phyloP scores from a whole-genome alignment of 2,797 vertebrate genomes.

The Linurgus olivaceus region DNA sequence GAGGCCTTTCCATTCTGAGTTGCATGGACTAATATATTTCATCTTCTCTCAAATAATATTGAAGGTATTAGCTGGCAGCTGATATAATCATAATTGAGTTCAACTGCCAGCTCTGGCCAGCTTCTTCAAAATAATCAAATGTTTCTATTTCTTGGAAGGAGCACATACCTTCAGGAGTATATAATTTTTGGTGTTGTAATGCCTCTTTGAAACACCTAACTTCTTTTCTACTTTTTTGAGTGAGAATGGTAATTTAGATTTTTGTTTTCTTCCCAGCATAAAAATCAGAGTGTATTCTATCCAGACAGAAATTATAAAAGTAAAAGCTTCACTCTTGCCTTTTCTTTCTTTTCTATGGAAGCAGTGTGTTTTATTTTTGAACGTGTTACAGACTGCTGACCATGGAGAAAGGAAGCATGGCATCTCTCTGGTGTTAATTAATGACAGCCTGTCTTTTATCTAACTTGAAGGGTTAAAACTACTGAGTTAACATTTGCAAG shows the following conservation, averaged over 20 bases:
- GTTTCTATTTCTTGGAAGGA: neutral
- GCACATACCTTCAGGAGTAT: neutral
- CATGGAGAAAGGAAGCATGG: neutral
- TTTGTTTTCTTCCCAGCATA: neutral
- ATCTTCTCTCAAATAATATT: neutral
- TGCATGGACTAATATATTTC: neutral
- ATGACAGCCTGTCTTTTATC: neutral
- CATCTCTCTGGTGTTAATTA: neutral
- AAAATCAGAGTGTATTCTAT: neutral
- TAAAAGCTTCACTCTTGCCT: neutral
- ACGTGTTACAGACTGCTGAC: neutral
- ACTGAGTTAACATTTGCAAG: neutral
- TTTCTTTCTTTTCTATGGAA: neutral
- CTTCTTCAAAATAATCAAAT: neutral
- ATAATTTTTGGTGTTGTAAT: neutral
- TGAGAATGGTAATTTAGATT: neutral
- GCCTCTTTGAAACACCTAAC: neutral
- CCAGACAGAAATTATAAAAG: neutral
- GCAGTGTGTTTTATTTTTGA: neutral
- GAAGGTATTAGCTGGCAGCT: neutral
- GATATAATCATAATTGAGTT: constrained; percentile 24
- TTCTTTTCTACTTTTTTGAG: neutral
- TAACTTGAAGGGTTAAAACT: neutral
- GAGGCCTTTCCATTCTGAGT: constrained; percentile 1
- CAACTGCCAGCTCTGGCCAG: neutral